A percentile compares a stretch with the other conserved stretches of the same genome.
Conservation (phyloP, 2,797 vertebrate species). For the Mormyrops attenuatus region DNA sequence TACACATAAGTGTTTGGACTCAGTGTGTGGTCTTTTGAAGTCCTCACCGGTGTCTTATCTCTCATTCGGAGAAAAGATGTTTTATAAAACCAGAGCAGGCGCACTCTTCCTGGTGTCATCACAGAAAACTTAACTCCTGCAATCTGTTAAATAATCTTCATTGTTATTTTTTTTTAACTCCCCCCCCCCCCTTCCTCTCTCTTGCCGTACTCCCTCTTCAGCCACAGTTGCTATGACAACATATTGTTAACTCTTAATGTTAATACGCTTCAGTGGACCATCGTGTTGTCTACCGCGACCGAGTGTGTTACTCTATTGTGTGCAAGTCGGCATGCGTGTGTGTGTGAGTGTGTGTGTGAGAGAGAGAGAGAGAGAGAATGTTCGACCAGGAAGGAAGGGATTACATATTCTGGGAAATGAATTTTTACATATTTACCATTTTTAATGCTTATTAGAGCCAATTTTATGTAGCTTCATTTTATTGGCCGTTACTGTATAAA, state of each 20-base stretch:
- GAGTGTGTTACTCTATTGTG: neutral
- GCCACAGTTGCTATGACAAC: constrained; percentile 59
- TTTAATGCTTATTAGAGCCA: neutral
- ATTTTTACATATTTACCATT: neutral
- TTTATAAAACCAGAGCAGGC: neutral
- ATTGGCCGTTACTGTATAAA: neutral
- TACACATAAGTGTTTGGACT: neutral
- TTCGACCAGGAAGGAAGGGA: neutral
- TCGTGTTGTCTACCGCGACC: neutral
- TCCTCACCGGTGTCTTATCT: neutral
- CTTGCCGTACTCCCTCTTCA: constrained; percentile 19
- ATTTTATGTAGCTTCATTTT: neutral
- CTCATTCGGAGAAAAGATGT: neutral
- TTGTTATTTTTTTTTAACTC: neutral
- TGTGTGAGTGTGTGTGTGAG: neutral
- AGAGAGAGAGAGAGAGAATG: neutral
- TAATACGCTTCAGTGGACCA: constrained; percentile 34
- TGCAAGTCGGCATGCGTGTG: neutral
- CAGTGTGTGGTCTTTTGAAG: neutral
- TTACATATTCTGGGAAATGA: neutral
- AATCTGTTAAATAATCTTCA: constrained; percentile 19
- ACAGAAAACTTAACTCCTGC: neutral
- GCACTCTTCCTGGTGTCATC: neutral
- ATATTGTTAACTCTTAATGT: constrained; percentile 54
- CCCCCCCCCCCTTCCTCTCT: neutral